These are phyloP conservation scores for Megalops cyprinoides DNA, from an alignment of 2,797 vertebrate genomes.

Conservation along the genomic window DNA sequence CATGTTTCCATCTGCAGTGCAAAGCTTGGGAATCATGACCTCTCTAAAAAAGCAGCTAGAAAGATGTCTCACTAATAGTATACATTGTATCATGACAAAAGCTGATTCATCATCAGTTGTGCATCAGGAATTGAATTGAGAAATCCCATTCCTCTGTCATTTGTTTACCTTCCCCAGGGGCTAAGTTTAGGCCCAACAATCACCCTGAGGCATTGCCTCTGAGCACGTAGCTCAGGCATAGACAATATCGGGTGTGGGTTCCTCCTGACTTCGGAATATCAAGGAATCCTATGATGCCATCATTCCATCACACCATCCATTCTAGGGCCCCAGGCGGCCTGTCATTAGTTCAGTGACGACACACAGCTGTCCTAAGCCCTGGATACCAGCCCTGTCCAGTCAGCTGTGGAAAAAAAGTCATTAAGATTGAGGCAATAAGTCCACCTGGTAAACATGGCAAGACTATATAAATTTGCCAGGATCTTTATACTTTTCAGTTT, in stretches of 20 bases:
- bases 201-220: neutral
- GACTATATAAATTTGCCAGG: neutral
- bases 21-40: neutral
- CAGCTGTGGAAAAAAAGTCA: too few species aligned
- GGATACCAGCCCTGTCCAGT: neutral
- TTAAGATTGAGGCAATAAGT: too few species aligned
- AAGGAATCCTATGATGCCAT: neutral
- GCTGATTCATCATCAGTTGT: too few species aligned
- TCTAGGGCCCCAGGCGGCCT: neutral
- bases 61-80: neutral
- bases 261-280: neutral
- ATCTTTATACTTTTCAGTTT: too few species aligned
- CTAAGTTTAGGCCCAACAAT: neutral
- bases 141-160: neutral
- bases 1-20: neutral
- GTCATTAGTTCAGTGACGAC: neutral
- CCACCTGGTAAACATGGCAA: neutral
- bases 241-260: neutral
- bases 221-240: too few species aligned
- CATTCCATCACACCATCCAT: neutral
- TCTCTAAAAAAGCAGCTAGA: neutral
- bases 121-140: too few species aligned
- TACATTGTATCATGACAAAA: neutral
- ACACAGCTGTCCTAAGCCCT: neutral
- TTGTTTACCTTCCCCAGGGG: neutral